Evolutionary conservation across 2,888 invertebrate species (phyloP), one percentile per base, ranked within the genome.

Genomic region (Athrips mouffetella): DNA sequence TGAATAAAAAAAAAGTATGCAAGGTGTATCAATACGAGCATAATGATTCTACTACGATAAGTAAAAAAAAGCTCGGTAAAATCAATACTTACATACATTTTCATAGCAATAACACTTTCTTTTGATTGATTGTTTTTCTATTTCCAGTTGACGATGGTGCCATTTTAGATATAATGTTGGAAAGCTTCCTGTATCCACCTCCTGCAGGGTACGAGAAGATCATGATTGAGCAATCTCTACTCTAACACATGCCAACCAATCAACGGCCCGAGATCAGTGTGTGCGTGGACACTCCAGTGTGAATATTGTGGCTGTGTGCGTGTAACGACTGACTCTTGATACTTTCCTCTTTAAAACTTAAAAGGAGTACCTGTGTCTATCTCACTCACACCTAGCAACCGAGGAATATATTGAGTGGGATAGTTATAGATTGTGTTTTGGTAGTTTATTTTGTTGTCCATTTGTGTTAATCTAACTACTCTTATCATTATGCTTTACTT

Each of bases 111-210:
- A n/a, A n/a, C n/a, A n/a, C n/a, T n/a, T n/a, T n/a, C n/a, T n/a
- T n/a, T n/a, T n/a, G n/a, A n/a, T n/a, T n/a, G n/a, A n/a, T 6
- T 35, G 2, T 20, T 37, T 18, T 41, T 20, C 57, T 23, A 58
- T 63, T 92, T 92, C 50, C 89, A 97, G 98, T 99, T 68, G 98
- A 98, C 70, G 98, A 98, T 76, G 98, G 98, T 59, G 98, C 99
- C 21, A 98, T 99, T 62, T 79, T 99, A 84, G 99, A 99, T 81
- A 93, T 98, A 57, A 94, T 97, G 67, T 92, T 99, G 76, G 96
- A 96, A 62, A 94, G 94, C 73, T 98, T 98, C 77, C 91, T 92
- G 58, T 93, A 95, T 73, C 91, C 93, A 0, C 94, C 95, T 29
- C 95, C 96, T 0, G 89, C 92, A 45, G 98, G 98, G 30, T 98